Base-by-base conservation (phyloP, 2,888 invertebrate species). In the Amblyjoppa fuscipennis region DNA sequence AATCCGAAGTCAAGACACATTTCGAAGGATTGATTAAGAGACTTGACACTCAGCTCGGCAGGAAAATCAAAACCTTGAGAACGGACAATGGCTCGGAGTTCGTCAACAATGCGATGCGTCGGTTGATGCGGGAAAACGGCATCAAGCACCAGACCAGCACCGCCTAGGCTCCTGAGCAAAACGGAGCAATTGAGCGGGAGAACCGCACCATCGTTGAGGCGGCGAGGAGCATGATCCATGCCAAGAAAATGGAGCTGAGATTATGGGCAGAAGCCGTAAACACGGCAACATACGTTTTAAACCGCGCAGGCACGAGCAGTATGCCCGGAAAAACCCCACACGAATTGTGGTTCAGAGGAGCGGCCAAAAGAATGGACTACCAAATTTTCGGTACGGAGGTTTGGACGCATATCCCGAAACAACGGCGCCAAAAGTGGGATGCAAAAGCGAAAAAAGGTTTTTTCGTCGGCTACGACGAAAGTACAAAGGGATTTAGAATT, bases 361-460 rank as follows among this genome's bases (percentile, higher is more conserved):
- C 20, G 9, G 49, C 83, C 5, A 74, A 56, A 16, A 56, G 83
- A 13, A 49, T 73, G 2, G 28, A 88, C 61, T 73, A 87, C 0
- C 85, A 84, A 51, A 51, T 88, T 68, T 87, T 88, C 61, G 87
- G 86, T 0, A 87, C 84, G 0, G 81, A 85, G 20, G 92, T 91
- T 0, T 91, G 89, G 88, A 91, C 90, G 2, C 92, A 93, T 85
- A 74, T 92, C 7, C 93, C 92, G 11, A 87, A 93, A 49, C 82
- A 91, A 69, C 81, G 81, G 16, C 87, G 92, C 78, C 53, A 59
- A 38, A 88, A 88, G 51, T 88, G 83, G 75, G 85, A 86, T 34
- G n/a, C 66, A 20, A 89, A 88, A 78, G 49, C 82, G 3, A 49
- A 73, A 78, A 68, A 76, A 88, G 81, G 56, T 90, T 80, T 91